A percentile compares a stretch with the other conserved stretches of the same genome.
Conservation (phyloP, 2,797 vertebrate species). For the Myiotriccus ornatus region DNA sequence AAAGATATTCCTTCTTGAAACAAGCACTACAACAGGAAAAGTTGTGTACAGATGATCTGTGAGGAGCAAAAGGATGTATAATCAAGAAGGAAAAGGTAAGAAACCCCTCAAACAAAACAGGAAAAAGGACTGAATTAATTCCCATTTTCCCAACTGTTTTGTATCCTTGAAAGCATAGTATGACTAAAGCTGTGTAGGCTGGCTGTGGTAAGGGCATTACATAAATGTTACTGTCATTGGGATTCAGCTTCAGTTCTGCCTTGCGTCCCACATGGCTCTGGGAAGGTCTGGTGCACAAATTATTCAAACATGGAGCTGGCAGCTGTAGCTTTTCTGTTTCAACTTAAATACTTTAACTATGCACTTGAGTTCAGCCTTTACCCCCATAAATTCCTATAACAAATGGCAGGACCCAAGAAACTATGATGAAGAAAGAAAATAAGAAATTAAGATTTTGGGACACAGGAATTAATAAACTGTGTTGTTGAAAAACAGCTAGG, state of each 20-base stretch:
- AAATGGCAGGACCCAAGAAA: neutral
- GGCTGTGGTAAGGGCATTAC: neutral
- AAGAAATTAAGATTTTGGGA: neutral
- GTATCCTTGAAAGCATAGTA: neutral
- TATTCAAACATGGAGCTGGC: neutral
- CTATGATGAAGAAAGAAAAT: neutral
- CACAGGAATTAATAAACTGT: neutral
- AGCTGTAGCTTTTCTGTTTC: neutral
- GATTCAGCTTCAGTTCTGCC: neutral
- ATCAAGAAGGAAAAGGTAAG: neutral
- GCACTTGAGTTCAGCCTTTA: neutral
- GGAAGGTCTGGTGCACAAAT: neutral
- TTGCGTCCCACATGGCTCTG: neutral
- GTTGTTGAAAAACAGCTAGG: neutral
- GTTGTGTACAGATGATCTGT: rapidly evolving
- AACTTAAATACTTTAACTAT: neutral
- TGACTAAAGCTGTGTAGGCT: neutral
- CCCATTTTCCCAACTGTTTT: neutral
- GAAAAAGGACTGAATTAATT: neutral
- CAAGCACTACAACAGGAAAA: neutral
- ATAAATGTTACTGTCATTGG: neutral
- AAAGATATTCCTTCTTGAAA: neutral
- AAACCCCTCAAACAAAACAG: neutral
- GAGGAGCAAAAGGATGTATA: neutral
- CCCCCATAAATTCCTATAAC: neutral